phyloP scores from a whole-genome alignment of 2,113 vertebrate genomes.

The Naja naja region DNA sequence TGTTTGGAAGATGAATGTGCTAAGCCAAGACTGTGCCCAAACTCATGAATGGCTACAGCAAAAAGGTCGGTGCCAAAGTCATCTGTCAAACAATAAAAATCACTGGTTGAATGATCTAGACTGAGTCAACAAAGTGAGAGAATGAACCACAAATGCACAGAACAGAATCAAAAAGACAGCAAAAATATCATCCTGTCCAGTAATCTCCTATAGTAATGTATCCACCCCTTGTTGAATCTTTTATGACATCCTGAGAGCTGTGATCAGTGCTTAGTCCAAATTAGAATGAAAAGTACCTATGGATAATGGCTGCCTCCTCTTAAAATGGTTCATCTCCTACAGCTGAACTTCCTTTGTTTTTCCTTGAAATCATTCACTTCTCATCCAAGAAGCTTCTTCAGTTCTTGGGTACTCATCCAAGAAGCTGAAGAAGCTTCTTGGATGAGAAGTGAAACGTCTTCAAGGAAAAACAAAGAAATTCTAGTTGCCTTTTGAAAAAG shows the following conservation, averaged over 20 bases:
- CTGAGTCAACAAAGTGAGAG: neutral
- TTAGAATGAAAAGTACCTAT: neutral
- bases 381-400: no score
- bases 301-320: neutral
- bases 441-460: neutral
- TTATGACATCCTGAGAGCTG: neutral
- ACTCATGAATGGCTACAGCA: slow-evolving; percentile 74
- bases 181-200: neutral
- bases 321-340: neutral
- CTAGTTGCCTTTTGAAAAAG: neutral
- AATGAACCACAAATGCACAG: neutral
- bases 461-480: neutral
- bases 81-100: slow-evolving; percentile 39
- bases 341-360: no score
- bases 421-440: no score
- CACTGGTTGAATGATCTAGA: neutral
- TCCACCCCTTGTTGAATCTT: neutral
- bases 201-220: neutral
- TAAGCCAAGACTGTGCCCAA: slow-evolving; percentile 76
- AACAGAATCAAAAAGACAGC: neutral
- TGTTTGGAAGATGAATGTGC: slow-evolving; percentile 68
- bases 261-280: neutral
- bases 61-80: slow-evolving; percentile 75
- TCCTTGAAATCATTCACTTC: no score
- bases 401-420: no score